Conservation (phyloP, 2,888 invertebrate genomes). For the Lasioglossum vierecki region DNA sequence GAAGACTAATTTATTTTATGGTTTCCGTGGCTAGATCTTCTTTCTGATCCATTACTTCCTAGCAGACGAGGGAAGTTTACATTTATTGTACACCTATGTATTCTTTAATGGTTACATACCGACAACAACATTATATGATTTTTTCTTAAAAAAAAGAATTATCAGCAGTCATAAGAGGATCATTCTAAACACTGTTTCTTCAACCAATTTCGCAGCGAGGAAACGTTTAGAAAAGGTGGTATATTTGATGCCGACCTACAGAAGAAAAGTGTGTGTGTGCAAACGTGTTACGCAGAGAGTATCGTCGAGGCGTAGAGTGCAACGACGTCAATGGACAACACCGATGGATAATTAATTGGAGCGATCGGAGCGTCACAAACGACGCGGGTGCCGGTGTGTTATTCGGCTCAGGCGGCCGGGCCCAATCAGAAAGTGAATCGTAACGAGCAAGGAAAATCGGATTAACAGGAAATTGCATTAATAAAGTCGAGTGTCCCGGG, state of each 20-base stretch:
- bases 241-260: background rate
- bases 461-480: conserved; percentile 40
- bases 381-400: background rate
- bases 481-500: conserved; percentile 24
- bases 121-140: no score
- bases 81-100: no score
- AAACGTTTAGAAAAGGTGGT: background rate
- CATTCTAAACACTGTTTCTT: no score
- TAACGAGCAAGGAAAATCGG: conserved; percentile 23
- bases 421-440: conserved; percentile 43
- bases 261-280: background rate
- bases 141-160: no score
- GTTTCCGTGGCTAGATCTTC: no score
- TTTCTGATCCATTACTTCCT: no score
- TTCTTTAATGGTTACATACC: no score
- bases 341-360: conserved; percentile 26
- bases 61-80: no score
- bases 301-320: background rate
- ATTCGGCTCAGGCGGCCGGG: background rate
- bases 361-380: conserved; percentile 11
- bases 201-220: no score
- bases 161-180: no score
- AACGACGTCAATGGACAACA: background rate
- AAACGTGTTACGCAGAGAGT: background rate
- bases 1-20: no score